Conservation (phyloP, 2,888 invertebrate species). For the Elegia similella region DNA sequence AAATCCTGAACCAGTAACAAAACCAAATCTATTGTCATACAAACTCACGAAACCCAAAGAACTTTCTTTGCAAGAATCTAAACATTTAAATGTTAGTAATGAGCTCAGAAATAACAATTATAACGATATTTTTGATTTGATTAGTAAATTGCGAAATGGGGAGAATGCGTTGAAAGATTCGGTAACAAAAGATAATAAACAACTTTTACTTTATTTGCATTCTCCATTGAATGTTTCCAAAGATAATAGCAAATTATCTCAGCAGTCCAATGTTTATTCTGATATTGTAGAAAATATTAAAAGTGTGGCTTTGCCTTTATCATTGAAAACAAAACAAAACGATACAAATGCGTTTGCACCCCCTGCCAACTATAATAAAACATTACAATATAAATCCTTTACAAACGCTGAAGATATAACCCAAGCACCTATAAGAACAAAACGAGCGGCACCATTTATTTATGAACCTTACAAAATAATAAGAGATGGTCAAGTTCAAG, state of each 20-base stretch:
- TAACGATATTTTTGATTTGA: constrained; percentile 35
- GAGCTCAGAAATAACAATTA: constrained; percentile 26
- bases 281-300: constrained; percentile 74
- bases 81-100: constrained; percentile 22
- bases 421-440: constrained; percentile 42
- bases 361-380: constrained; percentile 29
- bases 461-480: constrained; percentile 78
- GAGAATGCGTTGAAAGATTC: constrained; percentile 31
- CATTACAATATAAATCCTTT: constrained; percentile 31
- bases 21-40: constrained; percentile 40
- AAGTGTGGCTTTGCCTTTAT: constrained; percentile 22
- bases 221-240: constrained; percentile 19
- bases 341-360: constrained; percentile 4
- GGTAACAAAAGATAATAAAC: constrained; percentile 27
- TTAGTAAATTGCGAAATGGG: constrained; percentile 40
- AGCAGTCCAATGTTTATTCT: constrained; percentile 61
- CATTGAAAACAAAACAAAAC: not conserved
- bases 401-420: constrained; percentile 44
- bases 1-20: constrained; percentile 65
- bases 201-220: constrained; percentile 23
- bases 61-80: constrained; percentile 22
- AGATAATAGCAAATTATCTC: constrained; percentile 24
- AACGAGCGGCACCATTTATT: constrained; percentile 58
- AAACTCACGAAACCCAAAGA: constrained; percentile 32
- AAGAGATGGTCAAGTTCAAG: constrained; percentile 59